Conservation (phyloP, 1,140 invertebrate species). For the Ditylenchus dipsaci region DNA sequence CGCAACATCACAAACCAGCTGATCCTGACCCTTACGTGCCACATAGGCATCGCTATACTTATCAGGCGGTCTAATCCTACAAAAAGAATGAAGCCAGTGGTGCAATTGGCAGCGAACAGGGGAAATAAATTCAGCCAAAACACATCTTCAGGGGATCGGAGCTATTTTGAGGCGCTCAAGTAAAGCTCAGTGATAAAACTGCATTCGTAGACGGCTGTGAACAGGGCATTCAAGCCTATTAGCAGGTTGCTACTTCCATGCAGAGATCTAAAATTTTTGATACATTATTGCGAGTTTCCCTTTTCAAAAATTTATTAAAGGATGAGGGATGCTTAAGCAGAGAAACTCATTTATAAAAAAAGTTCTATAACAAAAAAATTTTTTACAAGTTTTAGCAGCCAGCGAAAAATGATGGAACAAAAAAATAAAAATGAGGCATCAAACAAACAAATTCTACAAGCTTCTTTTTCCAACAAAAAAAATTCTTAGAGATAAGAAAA, state of each 20-base stretch:
- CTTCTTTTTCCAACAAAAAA: too few relatives aligned
- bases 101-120: background rate
- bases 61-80: background rate
- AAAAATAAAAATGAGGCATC: too few relatives aligned
- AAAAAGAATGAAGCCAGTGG: background rate
- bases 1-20: background rate
- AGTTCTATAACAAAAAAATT: too few relatives aligned
- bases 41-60: background rate
- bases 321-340: background rate
- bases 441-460: too few relatives aligned
- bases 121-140: background rate
- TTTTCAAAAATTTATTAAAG: too few relatives aligned
- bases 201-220: background rate
- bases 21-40: background rate
- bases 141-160: background rate
- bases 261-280: background rate
- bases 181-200: background rate
- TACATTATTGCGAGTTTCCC: too few relatives aligned
- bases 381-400: too few relatives aligned
- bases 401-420: too few relatives aligned
- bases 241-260: background rate
- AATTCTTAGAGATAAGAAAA: too few relatives aligned
- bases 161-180: background rate
- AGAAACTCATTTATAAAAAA: background rate
- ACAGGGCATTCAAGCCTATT: background rate